Evolutionary conservation across 1,140 invertebrate genomes (phyloP).

Genomic region (Pararge aegeria): DNA sequence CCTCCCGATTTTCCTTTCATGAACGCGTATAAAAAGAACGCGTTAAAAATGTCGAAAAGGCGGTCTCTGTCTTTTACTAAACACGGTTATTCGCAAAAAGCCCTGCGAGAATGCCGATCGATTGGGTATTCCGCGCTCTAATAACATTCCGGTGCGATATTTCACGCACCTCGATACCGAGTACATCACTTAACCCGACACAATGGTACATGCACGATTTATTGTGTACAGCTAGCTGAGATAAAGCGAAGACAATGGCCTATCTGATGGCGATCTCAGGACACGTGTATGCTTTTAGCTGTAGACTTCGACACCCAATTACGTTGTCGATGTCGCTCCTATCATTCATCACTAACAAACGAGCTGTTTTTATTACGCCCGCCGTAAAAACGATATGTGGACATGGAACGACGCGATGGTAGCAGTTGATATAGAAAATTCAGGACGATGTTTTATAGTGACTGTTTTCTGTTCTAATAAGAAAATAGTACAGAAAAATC

Average conservation of each 20-base stretch:
- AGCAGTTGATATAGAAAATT: neutral
- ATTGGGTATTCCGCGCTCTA: conserved; percentile 56
- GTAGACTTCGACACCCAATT: conserved; percentile 73
- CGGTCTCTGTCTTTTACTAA: conserved; percentile 42
- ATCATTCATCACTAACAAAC: conserved; percentile 70
- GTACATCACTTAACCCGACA: conserved; percentile 68
- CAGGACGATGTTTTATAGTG: neutral
- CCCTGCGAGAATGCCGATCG: conserved; percentile 39
- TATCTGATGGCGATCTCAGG: conserved; percentile 61
- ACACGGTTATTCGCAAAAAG: conserved; percentile 38
- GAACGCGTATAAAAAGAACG: conserved; percentile 1
- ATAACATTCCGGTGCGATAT: conserved; percentile 69
- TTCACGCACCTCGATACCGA: conserved; percentile 62
- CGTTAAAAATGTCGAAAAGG: conserved; percentile 39
- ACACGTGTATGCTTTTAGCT: conserved; percentile 78
- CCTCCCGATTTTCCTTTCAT: neutral
- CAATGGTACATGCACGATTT: conserved; percentile 71
- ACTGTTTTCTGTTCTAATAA: neutral
- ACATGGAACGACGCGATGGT: neutral
- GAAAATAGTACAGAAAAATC: neutral
- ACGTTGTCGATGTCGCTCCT: conserved; percentile 45
- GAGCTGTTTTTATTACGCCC: conserved; percentile 60
- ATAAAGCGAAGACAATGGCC: conserved; percentile 71
- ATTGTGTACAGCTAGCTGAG: conserved; percentile 62
- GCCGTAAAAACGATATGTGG: conserved; percentile 18